Conservation (phyloP, 2,888 invertebrate genomes). For the Eupsilia transversa region DNA sequence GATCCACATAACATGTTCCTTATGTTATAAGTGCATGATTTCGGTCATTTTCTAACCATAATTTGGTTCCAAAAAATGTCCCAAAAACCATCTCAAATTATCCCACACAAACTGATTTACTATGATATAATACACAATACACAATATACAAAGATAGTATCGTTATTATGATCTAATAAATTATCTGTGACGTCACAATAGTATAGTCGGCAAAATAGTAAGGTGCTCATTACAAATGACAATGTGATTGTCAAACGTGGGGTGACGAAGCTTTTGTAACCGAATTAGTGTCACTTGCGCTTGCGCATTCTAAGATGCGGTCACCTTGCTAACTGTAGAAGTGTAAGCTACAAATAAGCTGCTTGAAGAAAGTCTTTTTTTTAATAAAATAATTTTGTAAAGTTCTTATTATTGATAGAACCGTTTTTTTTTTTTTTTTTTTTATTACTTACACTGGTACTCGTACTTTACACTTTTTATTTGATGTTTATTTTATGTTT, state of each 20-base stretch:
- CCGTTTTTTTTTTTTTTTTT: too few relatives aligned
- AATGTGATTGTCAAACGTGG: slow-evolving; percentile 38
- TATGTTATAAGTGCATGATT: not conserved
- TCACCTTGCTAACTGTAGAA: not conserved
- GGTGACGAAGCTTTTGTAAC: slow-evolving; percentile 36
- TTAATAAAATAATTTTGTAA: not conserved
- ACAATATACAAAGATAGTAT: not conserved
- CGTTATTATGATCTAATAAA: slow-evolving; percentile 14
- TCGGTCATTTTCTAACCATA: not conserved
- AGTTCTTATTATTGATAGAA: not conserved
- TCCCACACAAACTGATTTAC: not conserved
- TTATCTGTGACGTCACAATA: slow-evolving; percentile 43
- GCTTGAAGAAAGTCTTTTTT: not conserved
- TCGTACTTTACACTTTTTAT: too few relatives aligned
- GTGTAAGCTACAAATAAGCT: not conserved
- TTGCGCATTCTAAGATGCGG: not conserved
- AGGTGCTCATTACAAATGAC: slow-evolving; percentile 24
- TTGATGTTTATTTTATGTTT: too few relatives aligned
- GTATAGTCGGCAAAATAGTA: slow-evolving; percentile 1
- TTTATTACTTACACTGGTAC: too few relatives aligned
- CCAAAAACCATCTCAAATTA: slow-evolving; percentile 5
- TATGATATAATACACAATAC: slow-evolving; percentile 28
- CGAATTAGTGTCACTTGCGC: slow-evolving; percentile 46
- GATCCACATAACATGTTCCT: not conserved
- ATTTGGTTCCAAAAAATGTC: slow-evolving; percentile 13